Evolutionary conservation across 2,888 invertebrate genomes (phyloP).

Genomic region (Aproaerema taeniolella): DNA sequence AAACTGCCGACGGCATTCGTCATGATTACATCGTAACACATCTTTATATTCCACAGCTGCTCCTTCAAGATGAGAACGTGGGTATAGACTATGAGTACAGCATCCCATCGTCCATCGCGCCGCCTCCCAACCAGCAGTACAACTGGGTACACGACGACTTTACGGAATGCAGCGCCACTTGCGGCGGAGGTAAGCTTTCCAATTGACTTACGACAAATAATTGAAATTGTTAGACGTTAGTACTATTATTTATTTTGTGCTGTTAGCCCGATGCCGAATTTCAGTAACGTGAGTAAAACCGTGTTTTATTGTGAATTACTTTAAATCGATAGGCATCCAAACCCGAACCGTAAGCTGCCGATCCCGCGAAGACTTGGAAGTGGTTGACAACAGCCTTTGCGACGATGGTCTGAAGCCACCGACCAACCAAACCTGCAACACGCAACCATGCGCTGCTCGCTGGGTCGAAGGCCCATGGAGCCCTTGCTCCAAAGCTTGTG

Average conservation of each 20-base stretch:
- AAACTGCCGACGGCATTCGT: too few relatives aligned
- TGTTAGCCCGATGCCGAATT: too few relatives aligned
- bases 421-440: conserved; percentile 83
- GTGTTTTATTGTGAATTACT: too few relatives aligned
- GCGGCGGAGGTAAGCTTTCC: conserved; percentile 95
- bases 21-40: too few relatives aligned
- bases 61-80: conserved; percentile 87
- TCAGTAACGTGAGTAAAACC: too few relatives aligned
- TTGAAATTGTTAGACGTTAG: too few relatives aligned
- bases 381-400: conserved; percentile 87
- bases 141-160: conserved; percentile 88
- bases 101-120: conserved; percentile 83
- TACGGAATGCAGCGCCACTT: conserved; percentile 88
- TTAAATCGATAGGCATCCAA: conserved; percentile 85
- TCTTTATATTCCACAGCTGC: conserved; percentile 83
- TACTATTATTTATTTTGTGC: too few relatives aligned
- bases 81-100: conserved; percentile 95
- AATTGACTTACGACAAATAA: not conserved
- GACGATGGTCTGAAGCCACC: conserved; percentile 85
- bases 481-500: conserved; percentile 89
- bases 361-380: conserved; percentile 82
- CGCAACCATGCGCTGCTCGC: conserved; percentile 85
- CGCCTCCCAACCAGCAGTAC: conserved; percentile 84
- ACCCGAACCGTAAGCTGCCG: conserved; percentile 88
- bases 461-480: conserved; percentile 91